phyloP scores from a whole-genome alignment of 2,797 vertebrate genomes.

The Linurgus olivaceus region DNA sequence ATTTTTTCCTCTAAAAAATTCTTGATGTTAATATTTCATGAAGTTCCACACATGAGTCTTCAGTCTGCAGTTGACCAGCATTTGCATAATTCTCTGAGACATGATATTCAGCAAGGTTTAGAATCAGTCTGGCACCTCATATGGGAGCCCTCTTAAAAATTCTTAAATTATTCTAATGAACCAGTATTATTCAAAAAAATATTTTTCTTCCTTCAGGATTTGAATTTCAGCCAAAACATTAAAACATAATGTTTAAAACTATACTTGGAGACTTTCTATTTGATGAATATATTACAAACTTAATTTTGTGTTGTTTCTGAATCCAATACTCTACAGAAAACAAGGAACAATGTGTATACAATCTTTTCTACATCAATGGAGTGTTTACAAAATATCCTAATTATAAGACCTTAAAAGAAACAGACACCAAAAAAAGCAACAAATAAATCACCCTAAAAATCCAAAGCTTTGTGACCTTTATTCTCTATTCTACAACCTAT shows the following conservation, averaged over 20 bases:
- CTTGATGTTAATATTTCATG: constrained; percentile 9
- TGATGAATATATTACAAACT: not conserved
- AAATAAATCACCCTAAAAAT: not conserved
- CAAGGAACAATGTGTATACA: not conserved
- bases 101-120: constrained; percentile 39
- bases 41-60: constrained; percentile 19
- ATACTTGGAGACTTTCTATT: not conserved
- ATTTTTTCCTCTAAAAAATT: not conserved
- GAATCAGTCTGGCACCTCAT: constrained; percentile 62
- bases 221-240: constrained; percentile 32
- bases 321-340: not conserved
- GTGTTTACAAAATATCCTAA: not conserved
- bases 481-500: not conserved
- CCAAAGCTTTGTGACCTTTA: not conserved
- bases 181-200: constrained; percentile 28
- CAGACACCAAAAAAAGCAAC: accelerated
- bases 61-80: constrained; percentile 23
- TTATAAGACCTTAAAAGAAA: not conserved
- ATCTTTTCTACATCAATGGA: not conserved
- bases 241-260: not conserved
- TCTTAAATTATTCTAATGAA: constrained; percentile 60
- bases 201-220: not conserved
- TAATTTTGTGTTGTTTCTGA: not conserved
- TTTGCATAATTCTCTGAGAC: constrained; percentile 59
- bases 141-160: constrained; percentile 47